A percentile compares a stretch with the other conserved stretches of the same genome.
Conservation (phyloP, 2,113 vertebrate genomes). For the Psophia crepitans region DNA sequence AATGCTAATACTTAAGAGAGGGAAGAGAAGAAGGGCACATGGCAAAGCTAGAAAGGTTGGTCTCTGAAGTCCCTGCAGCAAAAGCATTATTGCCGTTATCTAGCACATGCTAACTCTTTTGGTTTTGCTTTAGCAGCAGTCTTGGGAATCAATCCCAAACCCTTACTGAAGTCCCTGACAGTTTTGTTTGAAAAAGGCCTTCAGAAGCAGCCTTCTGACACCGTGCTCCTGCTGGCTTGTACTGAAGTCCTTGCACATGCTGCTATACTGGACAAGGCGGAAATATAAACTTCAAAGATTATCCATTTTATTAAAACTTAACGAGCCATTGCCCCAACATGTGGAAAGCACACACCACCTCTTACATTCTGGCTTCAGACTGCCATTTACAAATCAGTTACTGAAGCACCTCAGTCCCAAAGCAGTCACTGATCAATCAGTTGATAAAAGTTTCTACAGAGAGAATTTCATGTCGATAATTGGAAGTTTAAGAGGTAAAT, state of each 20-base stretch:
- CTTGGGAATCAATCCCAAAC: not conserved
- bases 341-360: not conserved
- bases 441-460: constrained; percentile 1
- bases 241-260: not conserved
- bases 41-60: not conserved
- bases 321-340: not conserved
- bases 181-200: not conserved
- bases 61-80: not conserved
- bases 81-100: not conserved
- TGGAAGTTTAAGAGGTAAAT: not conserved
- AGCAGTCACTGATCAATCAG: not conserved
- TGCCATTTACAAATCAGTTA: constrained; percentile 5
- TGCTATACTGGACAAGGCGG: not conserved
- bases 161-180: not conserved
- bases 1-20: not conserved
- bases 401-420: not conserved
- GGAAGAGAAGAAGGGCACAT: not conserved
- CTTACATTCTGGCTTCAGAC: not conserved
- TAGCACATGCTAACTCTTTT: not conserved
- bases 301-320: constrained; percentile 40
- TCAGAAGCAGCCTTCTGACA: not conserved
- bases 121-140: not conserved
- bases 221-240: not conserved
- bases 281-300: not conserved
- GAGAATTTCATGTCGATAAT: not conserved